Conservation (phyloP, 2,797 vertebrate genomes). For the Fistularia commersonii region DNA sequence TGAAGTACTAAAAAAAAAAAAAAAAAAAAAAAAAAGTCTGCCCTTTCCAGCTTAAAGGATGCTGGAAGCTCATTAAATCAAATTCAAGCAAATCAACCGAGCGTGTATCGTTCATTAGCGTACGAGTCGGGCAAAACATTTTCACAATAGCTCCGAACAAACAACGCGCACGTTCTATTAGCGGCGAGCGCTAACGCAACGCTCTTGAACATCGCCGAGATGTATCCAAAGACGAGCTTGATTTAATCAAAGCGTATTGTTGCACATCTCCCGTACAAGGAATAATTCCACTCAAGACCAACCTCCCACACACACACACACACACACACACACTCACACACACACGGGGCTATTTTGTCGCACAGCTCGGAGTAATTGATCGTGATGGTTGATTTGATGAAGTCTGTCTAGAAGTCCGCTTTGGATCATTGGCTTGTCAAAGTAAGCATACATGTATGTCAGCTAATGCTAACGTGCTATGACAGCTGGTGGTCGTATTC, state of each 20-base stretch:
- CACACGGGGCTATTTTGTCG: slow-evolving; percentile 1
- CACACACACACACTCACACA: too few species aligned
- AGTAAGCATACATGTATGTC: slow-evolving; percentile 1
- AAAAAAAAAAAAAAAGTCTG: too few species aligned
- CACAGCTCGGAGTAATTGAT: slow-evolving; percentile 20
- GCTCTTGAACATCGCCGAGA: slow-evolving; percentile 2
- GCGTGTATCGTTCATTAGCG: slow-evolving; percentile 19
- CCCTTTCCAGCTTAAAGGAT: slow-evolving; percentile 11
- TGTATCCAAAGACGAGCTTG: slow-evolving; percentile 12
- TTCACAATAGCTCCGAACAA: slow-evolving; percentile 19
- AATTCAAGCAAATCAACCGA: slow-evolving; percentile 22
- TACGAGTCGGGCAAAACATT: slow-evolving; percentile 19
- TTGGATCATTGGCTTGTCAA: too few species aligned
- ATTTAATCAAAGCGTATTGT: slow-evolving; percentile 30
- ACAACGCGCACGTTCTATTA: slow-evolving; percentile 28
- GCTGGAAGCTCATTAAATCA: slow-evolving; percentile 25
- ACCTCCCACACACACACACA: too few species aligned
- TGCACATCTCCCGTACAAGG: slow-evolving; percentile 9
- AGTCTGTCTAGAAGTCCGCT: slow-evolving; percentile 17
- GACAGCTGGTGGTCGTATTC: too few species aligned
- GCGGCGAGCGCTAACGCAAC: slow-evolving; percentile 4
- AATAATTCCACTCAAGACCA: slow-evolving; percentile 16
- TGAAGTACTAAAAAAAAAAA: too few species aligned
- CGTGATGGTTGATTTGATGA: slow-evolving; percentile 41
- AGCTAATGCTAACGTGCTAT: too few species aligned